These are phyloP conservation scores for Remorina albescens DNA, from an alignment of 2,797 vertebrate species.

Conservation along the genomic window DNA sequence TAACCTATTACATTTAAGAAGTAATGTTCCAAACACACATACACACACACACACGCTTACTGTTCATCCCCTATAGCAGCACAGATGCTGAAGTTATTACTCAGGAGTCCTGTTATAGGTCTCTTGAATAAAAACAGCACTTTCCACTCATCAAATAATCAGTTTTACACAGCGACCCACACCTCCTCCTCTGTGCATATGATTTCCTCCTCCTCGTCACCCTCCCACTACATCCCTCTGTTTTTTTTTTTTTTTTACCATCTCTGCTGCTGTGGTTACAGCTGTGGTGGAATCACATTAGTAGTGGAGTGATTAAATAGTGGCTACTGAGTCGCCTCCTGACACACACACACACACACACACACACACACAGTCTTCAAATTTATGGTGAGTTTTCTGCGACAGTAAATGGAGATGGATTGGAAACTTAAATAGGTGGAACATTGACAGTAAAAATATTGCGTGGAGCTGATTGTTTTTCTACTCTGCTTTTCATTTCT, in stretches of 20 bases:
- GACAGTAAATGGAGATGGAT: slow-evolving; percentile 68
- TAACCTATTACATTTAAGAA: too few species aligned
- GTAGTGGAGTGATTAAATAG: slow-evolving; percentile 51
- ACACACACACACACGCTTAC: slow-evolving; percentile 30
- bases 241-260: slow-evolving; percentile 3
- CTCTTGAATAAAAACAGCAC: slow-evolving; percentile 54
- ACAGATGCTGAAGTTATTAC: slow-evolving; percentile 47
- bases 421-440: slow-evolving; percentile 64
- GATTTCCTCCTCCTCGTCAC: slow-evolving; percentile 48
- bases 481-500: slow-evolving; percentile 50
- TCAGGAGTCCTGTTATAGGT: slow-evolving; percentile 57
- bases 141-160: slow-evolving; percentile 69
- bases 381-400: slow-evolving; percentile 39
- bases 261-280: slow-evolving; percentile 59
- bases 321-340: too few species aligned
- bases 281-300: slow-evolving; percentile 66
- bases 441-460: slow-evolving; percentile 53
- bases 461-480: slow-evolving; percentile 61
- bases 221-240: slow-evolving; percentile 23
- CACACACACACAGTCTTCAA: slow-evolving; percentile 5
- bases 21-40: not conserved
- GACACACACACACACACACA: slow-evolving; percentile 13
- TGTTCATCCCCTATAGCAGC: slow-evolving; percentile 36
- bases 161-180: slow-evolving; percentile 66
- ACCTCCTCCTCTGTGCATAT: slow-evolving; percentile 49